These are phyloP conservation scores for Tetranychus truncatus DNA, from an alignment of 2,888 invertebrate genomes.

Conservation along the genomic window DNA sequence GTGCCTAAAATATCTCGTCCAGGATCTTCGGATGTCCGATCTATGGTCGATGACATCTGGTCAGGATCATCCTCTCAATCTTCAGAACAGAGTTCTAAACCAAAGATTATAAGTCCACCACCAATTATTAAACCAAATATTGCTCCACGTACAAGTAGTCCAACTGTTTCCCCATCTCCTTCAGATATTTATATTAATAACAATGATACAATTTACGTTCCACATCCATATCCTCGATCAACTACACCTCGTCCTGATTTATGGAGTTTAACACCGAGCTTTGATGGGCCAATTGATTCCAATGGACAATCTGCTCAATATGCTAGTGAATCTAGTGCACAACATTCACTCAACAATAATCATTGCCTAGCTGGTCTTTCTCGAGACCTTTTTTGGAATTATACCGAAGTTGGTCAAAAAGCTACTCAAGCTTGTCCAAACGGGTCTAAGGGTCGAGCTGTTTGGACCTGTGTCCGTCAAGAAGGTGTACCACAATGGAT, in stretches of 20 bases:
- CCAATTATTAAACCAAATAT: conserved; percentile 2
- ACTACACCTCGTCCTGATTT: not conserved
- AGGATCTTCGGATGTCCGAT: not conserved
- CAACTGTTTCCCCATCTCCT: not conserved
- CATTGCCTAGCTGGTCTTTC: conserved; percentile 49
- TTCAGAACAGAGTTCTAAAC: not conserved
- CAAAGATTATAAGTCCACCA: not conserved
- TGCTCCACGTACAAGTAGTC: not conserved
- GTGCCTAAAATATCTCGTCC: conserved; percentile 8
- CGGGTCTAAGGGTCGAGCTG: conserved; percentile 45
- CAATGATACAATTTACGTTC: not conserved
- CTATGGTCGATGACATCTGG: not conserved
- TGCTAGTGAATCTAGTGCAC: not conserved
- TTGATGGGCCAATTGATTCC: not conserved
- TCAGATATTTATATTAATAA: not conserved
- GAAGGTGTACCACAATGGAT: conserved; percentile 19
- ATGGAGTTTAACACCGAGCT: not conserved
- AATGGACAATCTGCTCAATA: not conserved
- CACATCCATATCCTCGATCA: not conserved
- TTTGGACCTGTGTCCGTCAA: conserved; percentile 29
- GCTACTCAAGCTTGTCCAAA: conserved; percentile 72
- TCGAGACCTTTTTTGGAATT: conserved; percentile 67
- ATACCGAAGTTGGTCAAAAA: conserved; percentile 55
- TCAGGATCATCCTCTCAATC: not conserved
- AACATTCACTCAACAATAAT: conserved; percentile 1